Conservation (phyloP, 2,888 invertebrate genomes). For the Neria commutata region DNA sequence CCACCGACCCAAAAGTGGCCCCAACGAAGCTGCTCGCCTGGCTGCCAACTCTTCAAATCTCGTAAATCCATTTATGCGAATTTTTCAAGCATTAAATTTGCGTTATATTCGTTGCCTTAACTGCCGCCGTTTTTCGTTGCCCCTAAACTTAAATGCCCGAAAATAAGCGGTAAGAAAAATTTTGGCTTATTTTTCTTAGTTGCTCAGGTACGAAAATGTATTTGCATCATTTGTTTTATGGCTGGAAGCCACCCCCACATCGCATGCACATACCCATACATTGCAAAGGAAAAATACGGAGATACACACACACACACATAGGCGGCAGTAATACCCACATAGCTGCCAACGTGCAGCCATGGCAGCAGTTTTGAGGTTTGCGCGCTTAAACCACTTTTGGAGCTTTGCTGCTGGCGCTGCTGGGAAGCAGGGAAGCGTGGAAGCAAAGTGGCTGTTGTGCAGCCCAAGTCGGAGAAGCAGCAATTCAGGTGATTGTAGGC, state of each 20-base stretch:
- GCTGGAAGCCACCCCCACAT: neutral
- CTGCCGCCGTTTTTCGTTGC: slow-evolving; percentile 18
- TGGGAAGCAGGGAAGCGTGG: too few species aligned
- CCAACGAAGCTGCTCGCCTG: neutral
- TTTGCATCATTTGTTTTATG: slow-evolving; percentile 56
- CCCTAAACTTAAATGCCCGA: neutral
- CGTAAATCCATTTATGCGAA: slow-evolving; percentile 52
- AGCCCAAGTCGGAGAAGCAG: too few species aligned
- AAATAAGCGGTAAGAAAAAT: slow-evolving; percentile 36
- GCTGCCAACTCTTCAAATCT: slow-evolving; percentile 31
- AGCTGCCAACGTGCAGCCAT: neutral
- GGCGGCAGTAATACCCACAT: neutral
- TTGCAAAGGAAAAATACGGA: neutral
- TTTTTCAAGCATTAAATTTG: slow-evolving; percentile 56
- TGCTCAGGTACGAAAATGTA: slow-evolving; percentile 38
- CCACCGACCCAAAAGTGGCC: too few species aligned
- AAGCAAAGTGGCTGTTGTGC: too few species aligned
- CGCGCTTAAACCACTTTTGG: neutral
- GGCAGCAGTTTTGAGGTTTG: neutral
- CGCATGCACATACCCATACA: neutral
- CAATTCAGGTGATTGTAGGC: too few species aligned
- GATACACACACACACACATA: neutral
- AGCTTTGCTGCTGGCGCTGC: neutral
- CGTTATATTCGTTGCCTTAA: slow-evolving; percentile 49
- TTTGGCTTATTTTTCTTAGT: slow-evolving; percentile 33